phyloP scores from a whole-genome alignment of 2,797 vertebrate species.

The Eulemur albifrons region DNA sequence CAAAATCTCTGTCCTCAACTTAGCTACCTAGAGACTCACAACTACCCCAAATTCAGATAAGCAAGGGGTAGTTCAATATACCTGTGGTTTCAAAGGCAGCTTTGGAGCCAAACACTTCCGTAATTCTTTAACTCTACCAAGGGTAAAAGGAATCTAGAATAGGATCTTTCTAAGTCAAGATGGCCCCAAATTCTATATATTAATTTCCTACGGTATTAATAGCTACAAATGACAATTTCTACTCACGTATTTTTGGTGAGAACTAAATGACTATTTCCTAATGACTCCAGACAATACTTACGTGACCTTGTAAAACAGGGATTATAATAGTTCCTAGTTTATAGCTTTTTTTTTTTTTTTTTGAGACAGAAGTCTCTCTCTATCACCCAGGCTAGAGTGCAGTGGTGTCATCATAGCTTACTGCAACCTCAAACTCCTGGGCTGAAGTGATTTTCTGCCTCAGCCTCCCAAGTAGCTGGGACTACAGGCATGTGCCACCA shows the following conservation, averaged over 20 bases:
- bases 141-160: neutral
- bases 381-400: neutral
- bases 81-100: neutral
- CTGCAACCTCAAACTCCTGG: neutral
- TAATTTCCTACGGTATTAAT: neutral
- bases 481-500: too few species aligned
- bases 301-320: neutral
- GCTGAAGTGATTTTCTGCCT: neutral
- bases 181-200: neutral
- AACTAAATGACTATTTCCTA: conserved; percentile 28
- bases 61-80: neutral
- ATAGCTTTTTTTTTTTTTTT: neutral
- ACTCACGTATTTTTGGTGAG: neutral
- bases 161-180: neutral
- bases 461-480: neutral
- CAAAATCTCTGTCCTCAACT: neutral
- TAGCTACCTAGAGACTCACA: neutral
- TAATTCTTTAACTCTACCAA: neutral
- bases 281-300: neutral
- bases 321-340: neutral
- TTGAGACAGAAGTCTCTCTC: neutral
- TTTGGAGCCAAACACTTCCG: neutral
- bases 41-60: neutral
- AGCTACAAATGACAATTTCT: conserved; percentile 11
- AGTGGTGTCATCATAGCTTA: neutral